Percentiles rank a stretch among this genome's conserved stretches.
phyloP scores from a whole-genome alignment of 2,888 invertebrate species.

The Idaea aversata region DNA sequence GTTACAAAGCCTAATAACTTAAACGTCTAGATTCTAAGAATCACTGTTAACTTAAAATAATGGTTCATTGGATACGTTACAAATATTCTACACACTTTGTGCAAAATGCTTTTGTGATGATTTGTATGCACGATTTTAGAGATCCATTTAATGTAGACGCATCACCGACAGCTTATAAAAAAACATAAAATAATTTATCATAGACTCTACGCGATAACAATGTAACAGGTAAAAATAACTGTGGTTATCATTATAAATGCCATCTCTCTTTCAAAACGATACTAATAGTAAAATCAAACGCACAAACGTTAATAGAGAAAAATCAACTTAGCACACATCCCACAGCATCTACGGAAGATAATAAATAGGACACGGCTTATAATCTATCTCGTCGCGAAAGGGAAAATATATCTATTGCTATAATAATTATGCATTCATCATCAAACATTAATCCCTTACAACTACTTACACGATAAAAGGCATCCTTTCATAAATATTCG shows the following conservation, averaged over 20 bases:
- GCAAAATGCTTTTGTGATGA: slow-evolving; percentile 34
- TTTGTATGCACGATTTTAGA: slow-evolving; percentile 27
- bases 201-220: slow-evolving; percentile 73
- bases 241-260: slow-evolving; percentile 68
- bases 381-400: slow-evolving; percentile 52
- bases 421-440: slow-evolving; percentile 62
- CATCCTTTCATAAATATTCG: slow-evolving; percentile 71
- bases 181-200: slow-evolving; percentile 73
- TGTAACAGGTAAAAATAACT: slow-evolving; percentile 70
- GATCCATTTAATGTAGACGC: slow-evolving; percentile 39
- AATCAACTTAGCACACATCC: slow-evolving; percentile 46
- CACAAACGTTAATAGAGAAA: slow-evolving; percentile 37
- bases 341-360: slow-evolving; percentile 48
- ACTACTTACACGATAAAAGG: slow-evolving; percentile 76
- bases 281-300: slow-evolving; percentile 50
- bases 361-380: slow-evolving; percentile 51
- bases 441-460: slow-evolving; percentile 59
- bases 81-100: slow-evolving; percentile 30
- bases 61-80: slow-evolving; percentile 24
- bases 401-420: slow-evolving; percentile 53
- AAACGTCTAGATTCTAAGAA: slow-evolving; percentile 33
- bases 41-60: slow-evolving; percentile 30
- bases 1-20: slow-evolving; percentile 21
- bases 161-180: slow-evolving; percentile 46
- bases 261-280: slow-evolving; percentile 59